A percentile compares a stretch with the other conserved stretches of the same genome.
phyloP scores from a whole-genome alignment of 2,888 invertebrate species.

The Nomada fabriciana region DNA sequence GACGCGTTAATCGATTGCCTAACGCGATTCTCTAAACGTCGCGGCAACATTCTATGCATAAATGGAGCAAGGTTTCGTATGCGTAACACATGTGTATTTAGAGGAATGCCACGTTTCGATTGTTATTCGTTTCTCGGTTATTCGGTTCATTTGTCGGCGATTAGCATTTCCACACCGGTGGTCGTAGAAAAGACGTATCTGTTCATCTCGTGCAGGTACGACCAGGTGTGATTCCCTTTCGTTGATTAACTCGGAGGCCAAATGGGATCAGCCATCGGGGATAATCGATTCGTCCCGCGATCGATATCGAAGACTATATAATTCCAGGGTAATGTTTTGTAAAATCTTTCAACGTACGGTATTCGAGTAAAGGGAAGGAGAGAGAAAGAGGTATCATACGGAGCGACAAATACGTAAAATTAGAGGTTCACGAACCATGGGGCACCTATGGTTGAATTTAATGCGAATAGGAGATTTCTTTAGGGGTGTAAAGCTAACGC shows the following conservation, averaged over 20 bases:
- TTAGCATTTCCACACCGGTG: too few species aligned
- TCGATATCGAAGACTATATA: slow-evolving; percentile 72
- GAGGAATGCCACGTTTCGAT: too few species aligned
- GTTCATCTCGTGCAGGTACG: too few species aligned
- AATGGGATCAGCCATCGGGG: neutral
- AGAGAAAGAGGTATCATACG: neutral
- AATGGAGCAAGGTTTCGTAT: too few species aligned
- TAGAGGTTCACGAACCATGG: slow-evolving; percentile 14
- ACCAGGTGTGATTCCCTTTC: neutral
- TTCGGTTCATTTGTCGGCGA: too few species aligned
- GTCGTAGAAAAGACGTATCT: too few species aligned
- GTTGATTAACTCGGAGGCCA: neutral
- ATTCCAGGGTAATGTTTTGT: slow-evolving; percentile 81
- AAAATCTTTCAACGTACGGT: slow-evolving; percentile 73
- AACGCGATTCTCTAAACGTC: too few species aligned
- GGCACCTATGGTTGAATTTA: slow-evolving; percentile 3
- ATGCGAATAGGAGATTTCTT: slow-evolving; percentile 10
- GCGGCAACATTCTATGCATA: too few species aligned
- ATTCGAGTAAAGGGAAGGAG: slow-evolving; percentile 43
- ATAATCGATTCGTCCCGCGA: slow-evolving; percentile 29
- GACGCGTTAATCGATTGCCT: neutral
- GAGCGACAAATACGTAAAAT: slow-evolving; percentile 38
- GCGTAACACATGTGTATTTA: too few species aligned
- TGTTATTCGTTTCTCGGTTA: too few species aligned
- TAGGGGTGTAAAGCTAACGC: slow-evolving; percentile 32